These are phyloP conservation scores for Loripinus fragilis DNA, from an alignment of 2,888 invertebrate species.

Conservation along the genomic window DNA sequence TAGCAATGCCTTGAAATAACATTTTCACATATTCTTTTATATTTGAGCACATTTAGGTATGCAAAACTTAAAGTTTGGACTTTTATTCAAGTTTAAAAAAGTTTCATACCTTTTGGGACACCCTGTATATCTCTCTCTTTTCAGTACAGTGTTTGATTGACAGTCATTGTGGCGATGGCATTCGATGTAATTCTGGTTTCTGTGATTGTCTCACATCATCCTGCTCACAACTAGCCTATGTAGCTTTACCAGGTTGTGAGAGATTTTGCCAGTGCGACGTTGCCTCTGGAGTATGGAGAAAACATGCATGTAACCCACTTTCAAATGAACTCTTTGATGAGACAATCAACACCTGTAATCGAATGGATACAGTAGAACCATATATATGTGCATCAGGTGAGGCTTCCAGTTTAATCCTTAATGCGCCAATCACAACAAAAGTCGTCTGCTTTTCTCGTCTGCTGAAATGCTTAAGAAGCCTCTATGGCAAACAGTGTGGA, in stretches of 20 bases:
- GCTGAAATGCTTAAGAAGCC: no score
- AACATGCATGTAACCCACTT: neutral
- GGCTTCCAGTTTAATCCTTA: no score
- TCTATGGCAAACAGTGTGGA: no score
- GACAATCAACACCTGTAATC: neutral
- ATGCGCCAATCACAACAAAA: no score
- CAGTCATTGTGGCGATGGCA: neutral
- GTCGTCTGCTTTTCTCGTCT: no score
- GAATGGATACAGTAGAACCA: neutral
- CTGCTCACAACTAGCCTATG: neutral
- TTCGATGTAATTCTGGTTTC: neutral
- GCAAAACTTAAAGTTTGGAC: no score
- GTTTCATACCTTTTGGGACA: no score
- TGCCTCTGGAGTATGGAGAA: neutral
- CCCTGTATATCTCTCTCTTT: neutral
- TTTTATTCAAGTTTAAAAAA: no score
- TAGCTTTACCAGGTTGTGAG: neutral
- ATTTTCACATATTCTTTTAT: no score
- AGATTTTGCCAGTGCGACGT: neutral
- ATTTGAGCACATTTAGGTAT: no score
- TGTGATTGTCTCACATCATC: neutral
- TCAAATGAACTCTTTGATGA: neutral
- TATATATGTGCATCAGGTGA: neutral
- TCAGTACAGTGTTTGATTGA: neutral
- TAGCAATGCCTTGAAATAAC: no score